These are phyloP conservation scores for Disparrhopalites patrizii DNA, from an alignment of 2,888 invertebrate species.

Conservation along the genomic window DNA sequence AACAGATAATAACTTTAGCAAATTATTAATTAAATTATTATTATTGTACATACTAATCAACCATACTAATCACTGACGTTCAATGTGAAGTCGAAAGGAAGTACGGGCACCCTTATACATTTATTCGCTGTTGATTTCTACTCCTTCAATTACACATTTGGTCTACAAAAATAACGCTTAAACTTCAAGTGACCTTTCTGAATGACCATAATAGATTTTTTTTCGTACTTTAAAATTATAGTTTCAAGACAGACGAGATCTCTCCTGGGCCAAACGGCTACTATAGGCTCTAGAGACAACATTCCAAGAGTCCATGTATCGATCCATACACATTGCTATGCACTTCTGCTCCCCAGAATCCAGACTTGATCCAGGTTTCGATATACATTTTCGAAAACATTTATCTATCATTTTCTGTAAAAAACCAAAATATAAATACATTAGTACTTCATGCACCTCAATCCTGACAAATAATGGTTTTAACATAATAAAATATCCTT, in stretches of 20 bases:
- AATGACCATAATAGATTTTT: too few species aligned
- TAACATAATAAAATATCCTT: neutral
- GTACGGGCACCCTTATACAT: too few species aligned
- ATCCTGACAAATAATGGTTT: neutral
- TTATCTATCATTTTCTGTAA: slow-evolving; percentile 90
- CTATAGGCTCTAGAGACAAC: slow-evolving; percentile 80
- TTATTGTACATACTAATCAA: too few species aligned
- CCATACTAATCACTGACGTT: too few species aligned
- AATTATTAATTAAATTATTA: too few species aligned
- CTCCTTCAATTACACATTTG: too few species aligned
- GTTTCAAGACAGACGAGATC: slow-evolving; percentile 33
- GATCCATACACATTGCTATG: slow-evolving; percentile 96
- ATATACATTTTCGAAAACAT: slow-evolving; percentile 91
- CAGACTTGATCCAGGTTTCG: slow-evolving; percentile 73
- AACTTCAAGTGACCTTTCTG: too few species aligned
- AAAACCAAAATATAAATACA: slow-evolving; percentile 36
- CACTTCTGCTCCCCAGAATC: slow-evolving; percentile 68
- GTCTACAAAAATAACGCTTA: too few species aligned
- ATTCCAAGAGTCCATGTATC: slow-evolving; percentile 89
- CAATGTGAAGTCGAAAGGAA: too few species aligned
- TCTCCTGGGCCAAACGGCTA: neutral
- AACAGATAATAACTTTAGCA: too few species aligned
- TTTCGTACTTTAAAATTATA: too few species aligned
- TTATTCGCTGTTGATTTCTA: too few species aligned
- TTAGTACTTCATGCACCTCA: neutral